Evolutionary conservation across 1,140 invertebrate species (phyloP).

Genomic region (Nephila pilipes): DNA sequence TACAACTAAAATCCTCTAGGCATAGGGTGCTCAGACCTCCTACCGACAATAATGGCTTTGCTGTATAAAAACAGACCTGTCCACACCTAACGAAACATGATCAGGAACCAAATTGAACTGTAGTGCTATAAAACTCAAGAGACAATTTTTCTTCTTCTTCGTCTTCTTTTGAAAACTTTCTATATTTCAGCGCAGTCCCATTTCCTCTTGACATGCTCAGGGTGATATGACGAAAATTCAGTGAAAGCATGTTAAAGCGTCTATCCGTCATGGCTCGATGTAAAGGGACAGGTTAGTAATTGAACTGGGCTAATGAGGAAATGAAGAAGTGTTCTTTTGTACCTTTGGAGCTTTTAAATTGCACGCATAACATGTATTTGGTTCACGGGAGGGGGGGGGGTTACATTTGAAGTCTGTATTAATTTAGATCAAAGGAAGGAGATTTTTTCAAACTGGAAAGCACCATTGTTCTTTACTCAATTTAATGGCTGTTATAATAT

Average conservation of each 20-base stretch:
- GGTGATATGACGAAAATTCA: slow-evolving; percentile 51
- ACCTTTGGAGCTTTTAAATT: too few relatives aligned
- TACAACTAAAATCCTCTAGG: too few relatives aligned
- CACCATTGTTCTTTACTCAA: too few relatives aligned
- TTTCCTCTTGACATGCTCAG: not conserved
- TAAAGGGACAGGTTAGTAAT: not conserved
- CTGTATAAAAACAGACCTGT: not conserved
- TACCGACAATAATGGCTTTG: too few relatives aligned
- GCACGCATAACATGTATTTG: too few relatives aligned
- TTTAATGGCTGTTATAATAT: too few relatives aligned
- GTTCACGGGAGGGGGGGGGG: too few relatives aligned
- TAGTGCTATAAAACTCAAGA: not conserved
- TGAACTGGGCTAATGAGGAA: not conserved
- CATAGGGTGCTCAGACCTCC: too few relatives aligned
- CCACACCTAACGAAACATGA: not conserved
- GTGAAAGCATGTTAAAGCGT: not conserved
- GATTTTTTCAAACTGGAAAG: too few relatives aligned
- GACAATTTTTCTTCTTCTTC: not conserved
- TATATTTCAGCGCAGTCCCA: not conserved
- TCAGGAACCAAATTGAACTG: not conserved
- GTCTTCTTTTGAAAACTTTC: not conserved
- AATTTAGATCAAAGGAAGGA: too few relatives aligned
- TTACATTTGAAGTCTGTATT: too few relatives aligned
- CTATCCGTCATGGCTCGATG: not conserved
- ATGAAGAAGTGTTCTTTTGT: too few relatives aligned